Base-by-base conservation (phyloP, 2,888 invertebrate genomes). In the Drosophila rubida region DNA sequence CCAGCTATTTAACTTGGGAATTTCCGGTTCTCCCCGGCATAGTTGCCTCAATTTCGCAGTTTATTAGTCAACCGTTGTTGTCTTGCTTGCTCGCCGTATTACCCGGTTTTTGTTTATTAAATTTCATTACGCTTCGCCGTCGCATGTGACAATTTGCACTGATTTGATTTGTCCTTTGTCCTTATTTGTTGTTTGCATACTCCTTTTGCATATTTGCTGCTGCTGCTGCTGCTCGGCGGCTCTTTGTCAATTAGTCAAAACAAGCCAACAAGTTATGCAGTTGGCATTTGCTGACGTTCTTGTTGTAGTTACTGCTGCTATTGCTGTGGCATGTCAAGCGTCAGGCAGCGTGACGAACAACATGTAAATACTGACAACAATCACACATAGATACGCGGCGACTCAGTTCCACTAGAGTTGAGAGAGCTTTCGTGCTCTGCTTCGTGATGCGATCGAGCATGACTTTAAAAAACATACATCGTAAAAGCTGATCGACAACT, bases 171-270 rank as follows among this genome's bases (percentile, higher is more conserved):
- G 30, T 14, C 0, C 32, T 27, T 55, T 57, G 46, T 42, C 32
- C 25, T 44, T 58, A 39, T 49, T 30, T 41, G 22, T 14, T 46
- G 14, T 58, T 66, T 54, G 23, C 13, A 4, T 19, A 41, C 41
- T 57, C 37, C 35, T 35, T 58, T 62, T 42, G 22, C 57, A 55
- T 51, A 45, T 45, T 67, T 59, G 59, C 42, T 55, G 27, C 5
- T 25, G 25, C 25, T 30, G 9, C 30, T 11, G 14, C 57, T 49
- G 53, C 53, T 51, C 50, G 46, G 42, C 50, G 46, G 42, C 51
- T 76, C 75, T 71, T 73, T 73, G 72, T 77, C 86, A 85, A 87
- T 87, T 87, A 87, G 86, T 75, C 70, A 67, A 72, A 75, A 82
- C 75, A 82, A 76, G 63, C 68, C 71, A 76, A 76, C 70, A 76